Evolutionary conservation across 2,113 vertebrate species (phyloP), one percentile per base, ranked within the genome.

Genomic region (Oncorhynchus masou): DNA sequence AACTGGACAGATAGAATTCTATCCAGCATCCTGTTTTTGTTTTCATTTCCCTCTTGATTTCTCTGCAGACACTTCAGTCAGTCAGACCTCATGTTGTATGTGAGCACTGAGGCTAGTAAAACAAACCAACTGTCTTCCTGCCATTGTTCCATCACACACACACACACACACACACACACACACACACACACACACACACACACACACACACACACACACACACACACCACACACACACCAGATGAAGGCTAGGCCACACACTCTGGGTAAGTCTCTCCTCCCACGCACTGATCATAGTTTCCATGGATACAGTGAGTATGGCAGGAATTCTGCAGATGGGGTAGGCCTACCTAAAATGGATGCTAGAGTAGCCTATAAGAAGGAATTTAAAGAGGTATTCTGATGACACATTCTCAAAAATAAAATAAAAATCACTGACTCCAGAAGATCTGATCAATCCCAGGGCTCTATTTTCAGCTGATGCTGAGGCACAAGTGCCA

Each of bases 11-110:
- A 89, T 88, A 83, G 74, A 72, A 73, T 88, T 85, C 76, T 76
- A 67, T 77, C 73, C 78, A 70, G 69, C 82, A 84, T 93, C 92
- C 90, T 93, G 92, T 92, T 91, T 90, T 93, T 89, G 85, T 90
- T 91, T 88, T 90, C 83, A 84, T 81, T 90, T 74, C 78, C 76
- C 74, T 39, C 76, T 74, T 73, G 74, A 84, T 81, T 86, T 87
- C 82, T 85, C 83, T 74, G 51, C 79, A 85, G 83, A 81, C 71
- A 66, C 76, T 65, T 73, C 67, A 68, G 57, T 74, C 81, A 11
- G 67, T 25, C 29, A 29, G 13, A 29, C 25, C 29, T 59, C 24
- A 6, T 62, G 59, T 62, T 62, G 59, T 62, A 7, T 16, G 16
- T 22, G 20, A 62, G 59, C 59, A 72, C 84, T 49, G 74, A 84